A percentile compares a stretch with the other conserved stretches of the same genome.
Evolutionary conservation across 2,888 invertebrate species (phyloP).

Genomic region (Abrostola triplasia): DNA sequence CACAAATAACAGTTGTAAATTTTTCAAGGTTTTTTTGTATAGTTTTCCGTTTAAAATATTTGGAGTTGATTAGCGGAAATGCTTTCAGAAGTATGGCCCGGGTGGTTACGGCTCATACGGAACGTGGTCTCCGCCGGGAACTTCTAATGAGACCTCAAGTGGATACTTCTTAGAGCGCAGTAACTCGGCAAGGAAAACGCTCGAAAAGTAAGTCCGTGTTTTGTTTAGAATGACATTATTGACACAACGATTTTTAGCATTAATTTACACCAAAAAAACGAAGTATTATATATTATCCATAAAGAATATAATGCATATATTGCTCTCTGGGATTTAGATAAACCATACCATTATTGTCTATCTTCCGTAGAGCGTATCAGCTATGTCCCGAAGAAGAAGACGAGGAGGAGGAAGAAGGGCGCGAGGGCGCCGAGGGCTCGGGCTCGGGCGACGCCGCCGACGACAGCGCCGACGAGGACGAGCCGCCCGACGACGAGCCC

Average conservation of each 20-base stretch:
- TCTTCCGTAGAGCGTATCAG: conserved; percentile 77
- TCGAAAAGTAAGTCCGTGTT: conserved; percentile 83
- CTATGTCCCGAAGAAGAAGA: conserved; percentile 85
- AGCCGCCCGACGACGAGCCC: conserved; percentile 55
- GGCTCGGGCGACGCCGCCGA: conserved; percentile 71
- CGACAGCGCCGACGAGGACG: conserved; percentile 68
- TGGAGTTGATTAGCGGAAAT: conserved; percentile 33
- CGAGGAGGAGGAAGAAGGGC: conserved; percentile 81
- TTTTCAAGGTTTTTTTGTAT: neutral
- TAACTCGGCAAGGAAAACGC: conserved; percentile 96
- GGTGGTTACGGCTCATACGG: conserved; percentile 93
- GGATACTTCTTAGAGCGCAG: conserved; percentile 98
- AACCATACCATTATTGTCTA: neutral
- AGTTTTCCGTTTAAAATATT: conserved; percentile 2
- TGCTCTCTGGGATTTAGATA: too few species aligned
- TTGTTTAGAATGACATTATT: neutral
- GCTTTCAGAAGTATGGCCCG: conserved; percentile 86
- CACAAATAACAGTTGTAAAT: neutral
- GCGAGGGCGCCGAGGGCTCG: conserved; percentile 69
- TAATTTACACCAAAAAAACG: too few species aligned
- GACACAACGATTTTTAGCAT: too few species aligned
- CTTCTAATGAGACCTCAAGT: conserved; percentile 98
- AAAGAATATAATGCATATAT: too few species aligned
- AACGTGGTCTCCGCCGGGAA: conserved; percentile 98
- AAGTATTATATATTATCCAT: too few species aligned